phyloP scores from a whole-genome alignment of 2,888 invertebrate genomes.

The Cheilosia impressa region DNA sequence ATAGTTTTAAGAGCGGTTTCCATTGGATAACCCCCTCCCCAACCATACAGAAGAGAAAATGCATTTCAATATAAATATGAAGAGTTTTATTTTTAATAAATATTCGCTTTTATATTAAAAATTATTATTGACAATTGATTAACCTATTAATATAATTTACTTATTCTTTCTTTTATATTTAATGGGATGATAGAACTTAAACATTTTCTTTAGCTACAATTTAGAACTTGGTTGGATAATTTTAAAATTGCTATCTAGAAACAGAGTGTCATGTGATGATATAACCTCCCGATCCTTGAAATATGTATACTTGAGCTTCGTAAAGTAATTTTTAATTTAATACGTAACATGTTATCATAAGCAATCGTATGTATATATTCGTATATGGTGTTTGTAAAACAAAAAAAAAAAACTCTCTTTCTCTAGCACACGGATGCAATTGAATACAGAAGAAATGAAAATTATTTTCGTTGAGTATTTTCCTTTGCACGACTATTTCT shows the following conservation, averaged over 20 bases:
- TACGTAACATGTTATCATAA: slow-evolving; percentile 62
- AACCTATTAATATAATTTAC: slow-evolving; percentile 70
- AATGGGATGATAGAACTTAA: slow-evolving; percentile 69
- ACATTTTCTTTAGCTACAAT: slow-evolving; percentile 45
- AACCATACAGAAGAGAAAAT: background rate
- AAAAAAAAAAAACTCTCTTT: slow-evolving; percentile 41
- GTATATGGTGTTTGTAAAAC: slow-evolving; percentile 33
- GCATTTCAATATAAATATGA: slow-evolving; percentile 71
- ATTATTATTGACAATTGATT: slow-evolving; percentile 75
- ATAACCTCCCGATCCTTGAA: slow-evolving; percentile 50
- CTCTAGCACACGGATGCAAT: slow-evolving; percentile 32
- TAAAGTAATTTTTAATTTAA: slow-evolving; percentile 30
- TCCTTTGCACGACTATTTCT: slow-evolving; percentile 18
- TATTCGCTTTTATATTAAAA: slow-evolving; percentile 74
- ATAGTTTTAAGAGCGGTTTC: too few relatives aligned
- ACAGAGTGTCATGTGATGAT: slow-evolving; percentile 70
- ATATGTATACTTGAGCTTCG: slow-evolving; percentile 70
- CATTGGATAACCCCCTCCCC: too few relatives aligned
- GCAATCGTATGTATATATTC: slow-evolving; percentile 32
- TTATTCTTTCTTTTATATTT: slow-evolving; percentile 44
- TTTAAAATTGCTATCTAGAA: slow-evolving; percentile 74
- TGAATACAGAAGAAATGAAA: slow-evolving; percentile 31
- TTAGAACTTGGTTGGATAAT: slow-evolving; percentile 60
- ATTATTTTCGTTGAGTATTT: slow-evolving; percentile 37
- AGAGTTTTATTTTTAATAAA: slow-evolving; percentile 73